phyloP scores from a whole-genome alignment of 2,113 vertebrate genomes.

The Menura novaehollandiae region DNA sequence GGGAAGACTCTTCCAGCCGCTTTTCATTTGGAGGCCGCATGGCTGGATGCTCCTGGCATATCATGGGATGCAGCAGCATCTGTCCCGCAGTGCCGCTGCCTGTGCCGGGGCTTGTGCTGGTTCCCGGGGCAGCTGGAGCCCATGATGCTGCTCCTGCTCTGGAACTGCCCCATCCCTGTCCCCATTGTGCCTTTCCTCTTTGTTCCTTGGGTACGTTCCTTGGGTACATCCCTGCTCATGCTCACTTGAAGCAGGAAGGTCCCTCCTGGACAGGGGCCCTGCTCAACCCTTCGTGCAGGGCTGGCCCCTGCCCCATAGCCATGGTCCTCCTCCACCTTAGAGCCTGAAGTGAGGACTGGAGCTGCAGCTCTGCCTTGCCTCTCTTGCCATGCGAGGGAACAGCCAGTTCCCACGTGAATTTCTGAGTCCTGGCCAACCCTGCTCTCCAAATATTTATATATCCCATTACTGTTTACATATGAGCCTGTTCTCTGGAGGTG shows the following conservation, averaged over 20 bases:
- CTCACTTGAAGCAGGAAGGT: neutral
- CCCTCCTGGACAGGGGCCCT: neutral
- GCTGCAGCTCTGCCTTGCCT: neutral
- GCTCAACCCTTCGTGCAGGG: neutral
- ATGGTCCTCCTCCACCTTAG: neutral
- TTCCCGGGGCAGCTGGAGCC: neutral
- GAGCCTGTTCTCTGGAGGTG: conserved; percentile 69
- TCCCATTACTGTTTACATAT: conserved; percentile 90
- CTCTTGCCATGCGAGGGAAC: conserved; percentile 23
- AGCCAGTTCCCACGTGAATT: conserved; percentile 57
- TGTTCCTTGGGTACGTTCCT: neutral
- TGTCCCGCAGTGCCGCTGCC: neutral
- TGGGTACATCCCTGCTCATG: neutral
- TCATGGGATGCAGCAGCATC: neutral
- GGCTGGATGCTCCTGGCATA: neutral
- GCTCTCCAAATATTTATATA: conserved; percentile 93
- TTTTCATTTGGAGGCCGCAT: neutral
- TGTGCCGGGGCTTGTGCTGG: rapidly evolving
- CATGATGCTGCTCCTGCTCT: neutral
- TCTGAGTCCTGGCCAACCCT: conserved; percentile 76
- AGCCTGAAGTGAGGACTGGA: neutral
- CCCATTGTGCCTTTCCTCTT: neutral
- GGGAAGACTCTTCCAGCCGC: neutral
- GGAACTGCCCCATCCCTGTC: neutral
- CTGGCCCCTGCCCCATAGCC: neutral